Base-by-base conservation (phyloP, 1,140 invertebrate genomes). In the Microvelia longipes region DNA sequence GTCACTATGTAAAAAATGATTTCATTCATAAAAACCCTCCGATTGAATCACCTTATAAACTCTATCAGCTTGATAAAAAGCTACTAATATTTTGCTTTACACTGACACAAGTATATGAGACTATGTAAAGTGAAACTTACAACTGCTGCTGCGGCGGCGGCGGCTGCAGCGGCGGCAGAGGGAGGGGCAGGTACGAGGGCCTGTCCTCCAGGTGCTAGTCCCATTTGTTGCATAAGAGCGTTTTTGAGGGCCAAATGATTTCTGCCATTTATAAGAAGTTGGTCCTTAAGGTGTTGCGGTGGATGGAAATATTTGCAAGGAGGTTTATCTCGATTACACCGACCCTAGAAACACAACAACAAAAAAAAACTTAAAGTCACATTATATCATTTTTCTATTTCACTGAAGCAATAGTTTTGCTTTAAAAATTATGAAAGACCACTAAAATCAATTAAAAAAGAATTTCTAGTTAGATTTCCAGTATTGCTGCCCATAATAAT, bases 251-350 rank as follows among this genome's bases (percentile, higher is more conserved):
- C 96, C 81, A 99, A 85, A 85, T 99, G 97, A 85, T 99, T 98
- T 77, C 96, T 87, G 71, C 98, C 98, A 84, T 99, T 99, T 86
- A 99, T 98, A 79, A 99, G 85, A 78, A 99, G 86, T 85, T 99
- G 97, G 84, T 99, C 97, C 85, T 98, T 98, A 74, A 99, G 86
- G 82, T 99, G 98, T 80, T 98, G 96, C 74, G 98, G 97, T 73
- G 96, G 96, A 85, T 99, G 97, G 82, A 99, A 96, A 84, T 99
- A 99, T 86, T 99, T 99, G 91, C 98, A 99, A 75, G 97, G 97
- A 73, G 97, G 97, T 80, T 99, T 98, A 82, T 99, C 97, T 77
- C 98, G 88, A 81, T 98, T 98, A 87, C 98, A 99, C 82, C 98
- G 94, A 78, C 96, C 97, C 97, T 99, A 81, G 72, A 87, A 87